These are phyloP conservation scores for Silurus asotus DNA, from an alignment of 2,113 vertebrate species.

Conservation along the genomic window DNA sequence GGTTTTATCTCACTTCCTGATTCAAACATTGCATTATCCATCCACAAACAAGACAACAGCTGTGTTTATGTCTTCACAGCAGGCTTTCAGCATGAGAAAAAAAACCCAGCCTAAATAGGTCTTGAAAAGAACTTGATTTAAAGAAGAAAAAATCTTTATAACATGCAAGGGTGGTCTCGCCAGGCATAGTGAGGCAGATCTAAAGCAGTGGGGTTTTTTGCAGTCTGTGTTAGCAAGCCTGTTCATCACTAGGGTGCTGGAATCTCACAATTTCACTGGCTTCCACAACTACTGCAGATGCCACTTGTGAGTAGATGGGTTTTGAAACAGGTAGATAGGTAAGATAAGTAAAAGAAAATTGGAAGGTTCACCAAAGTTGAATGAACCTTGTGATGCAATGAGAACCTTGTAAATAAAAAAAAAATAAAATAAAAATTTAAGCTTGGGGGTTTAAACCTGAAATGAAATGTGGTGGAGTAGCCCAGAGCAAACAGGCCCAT, in stretches of 20 bases:
- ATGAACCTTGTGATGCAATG: background rate
- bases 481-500: background rate
- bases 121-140: slow-evolving; percentile 1
- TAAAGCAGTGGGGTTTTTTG: slow-evolving; percentile 43
- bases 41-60: slow-evolving; percentile 37
- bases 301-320: slow-evolving; percentile 37
- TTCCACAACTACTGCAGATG: slow-evolving; percentile 18
- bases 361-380: background rate
- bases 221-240: slow-evolving; percentile 46
- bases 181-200: slow-evolving; percentile 27
- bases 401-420: too few relatives aligned
- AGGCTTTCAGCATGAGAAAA: slow-evolving; percentile 8
- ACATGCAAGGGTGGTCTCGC: slow-evolving; percentile 18
- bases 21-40: slow-evolving; percentile 15
- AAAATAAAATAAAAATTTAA: background rate
- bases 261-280: slow-evolving; percentile 37
- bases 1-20: background rate
- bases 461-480: background rate
- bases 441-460: background rate
- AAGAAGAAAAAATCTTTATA: slow-evolving; percentile 1
- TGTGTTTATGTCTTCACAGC: slow-evolving; percentile 34
- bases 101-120: background rate
- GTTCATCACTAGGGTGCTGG: slow-evolving; percentile 38
- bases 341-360: slow-evolving; percentile 6
- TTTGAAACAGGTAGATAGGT: slow-evolving; percentile 10